phyloP scores from a whole-genome alignment of 2,888 invertebrate genomes.

The Chrysina gloriosa region DNA sequence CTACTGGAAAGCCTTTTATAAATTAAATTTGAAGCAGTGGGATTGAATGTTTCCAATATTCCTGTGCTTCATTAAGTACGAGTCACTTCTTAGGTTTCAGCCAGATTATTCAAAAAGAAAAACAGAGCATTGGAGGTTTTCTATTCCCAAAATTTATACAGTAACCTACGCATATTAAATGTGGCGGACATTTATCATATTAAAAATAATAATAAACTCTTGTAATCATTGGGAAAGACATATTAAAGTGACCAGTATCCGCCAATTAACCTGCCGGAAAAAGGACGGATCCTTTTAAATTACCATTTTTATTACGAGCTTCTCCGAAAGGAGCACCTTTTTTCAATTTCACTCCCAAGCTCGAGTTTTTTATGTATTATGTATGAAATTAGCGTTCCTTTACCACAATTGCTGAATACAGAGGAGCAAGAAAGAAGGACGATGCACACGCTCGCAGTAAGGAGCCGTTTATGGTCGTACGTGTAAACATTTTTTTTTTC shows the following conservation, averaged over 20 bases:
- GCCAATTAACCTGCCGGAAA: constrained; percentile 6
- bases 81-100: no score
- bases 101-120: no score
- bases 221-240: neutral
- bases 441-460: neutral
- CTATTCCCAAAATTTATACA: no score
- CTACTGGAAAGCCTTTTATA: no score
- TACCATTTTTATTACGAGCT: constrained; percentile 20
- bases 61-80: no score
- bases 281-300: constrained; percentile 10
- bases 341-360: constrained; percentile 8
- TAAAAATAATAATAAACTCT: constrained; percentile 11
- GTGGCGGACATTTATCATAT: no score
- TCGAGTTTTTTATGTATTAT: constrained; percentile 18
- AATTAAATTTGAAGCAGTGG: no score
- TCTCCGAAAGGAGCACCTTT: constrained; percentile 9
- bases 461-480: neutral
- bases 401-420: constrained; percentile 10
- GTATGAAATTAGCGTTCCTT: constrained; percentile 25
- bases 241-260: constrained; percentile 2
- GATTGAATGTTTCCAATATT: no score
- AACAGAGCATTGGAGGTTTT: no score
- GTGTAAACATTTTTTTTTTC: neutral
- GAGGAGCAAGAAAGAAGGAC: neutral
- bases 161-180: no score